Percentiles rank a stretch among this genome's conserved stretches.
These are phyloP conservation scores for Bothrops jararaca DNA, from an alignment of 2,113 vertebrate species.

Conservation along the genomic window DNA sequence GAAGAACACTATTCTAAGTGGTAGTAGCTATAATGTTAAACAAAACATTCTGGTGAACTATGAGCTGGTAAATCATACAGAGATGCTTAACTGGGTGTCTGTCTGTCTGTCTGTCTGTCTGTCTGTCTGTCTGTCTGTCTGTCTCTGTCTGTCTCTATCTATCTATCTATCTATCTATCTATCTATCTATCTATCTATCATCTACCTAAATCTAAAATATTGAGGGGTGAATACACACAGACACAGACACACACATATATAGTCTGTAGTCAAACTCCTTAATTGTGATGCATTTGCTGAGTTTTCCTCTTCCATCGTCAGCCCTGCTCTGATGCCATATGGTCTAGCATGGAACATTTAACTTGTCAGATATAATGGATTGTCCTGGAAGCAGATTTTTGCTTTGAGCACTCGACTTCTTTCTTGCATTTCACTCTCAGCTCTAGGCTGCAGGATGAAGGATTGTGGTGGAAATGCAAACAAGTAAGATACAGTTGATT, in stretches of 20 bases:
- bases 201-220: slow-evolving; percentile 28
- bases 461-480: slow-evolving; percentile 71
- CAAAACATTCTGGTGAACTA: neutral
- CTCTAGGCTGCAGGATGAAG: slow-evolving; percentile 78
- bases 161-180: too few species aligned
- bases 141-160: too few species aligned
- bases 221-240: slow-evolving; percentile 1
- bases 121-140: too few species aligned
- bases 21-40: neutral
- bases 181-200: too few species aligned
- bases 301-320: slow-evolving; percentile 71
- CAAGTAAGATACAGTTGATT: slow-evolving; percentile 66
- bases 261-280: slow-evolving; percentile 79
- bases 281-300: slow-evolving; percentile 87
- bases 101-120: neutral
- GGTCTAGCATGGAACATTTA: slow-evolving; percentile 89
- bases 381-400: slow-evolving; percentile 86
- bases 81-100: neutral
- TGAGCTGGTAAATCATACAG: neutral
- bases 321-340: slow-evolving; percentile 83
- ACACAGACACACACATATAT: slow-evolving; percentile 24
- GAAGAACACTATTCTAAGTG: neutral
- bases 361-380: slow-evolving; percentile 93
- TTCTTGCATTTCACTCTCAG: slow-evolving; percentile 73
- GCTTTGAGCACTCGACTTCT: slow-evolving; percentile 82